phyloP scores from a whole-genome alignment of 2,888 invertebrate genomes.

The Pandemis corylana region DNA sequence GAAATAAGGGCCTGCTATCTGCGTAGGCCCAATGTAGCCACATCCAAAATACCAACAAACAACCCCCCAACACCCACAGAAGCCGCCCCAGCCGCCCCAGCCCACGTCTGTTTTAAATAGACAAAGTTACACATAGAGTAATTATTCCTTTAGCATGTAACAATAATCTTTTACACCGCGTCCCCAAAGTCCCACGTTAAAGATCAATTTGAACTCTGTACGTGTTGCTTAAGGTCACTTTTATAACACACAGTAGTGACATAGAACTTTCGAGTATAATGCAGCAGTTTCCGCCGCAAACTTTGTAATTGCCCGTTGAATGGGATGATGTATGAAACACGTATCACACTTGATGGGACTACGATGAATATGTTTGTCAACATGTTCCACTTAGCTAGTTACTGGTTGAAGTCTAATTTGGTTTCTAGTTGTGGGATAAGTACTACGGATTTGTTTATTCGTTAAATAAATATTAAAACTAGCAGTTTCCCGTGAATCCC shows the following conservation, averaged over 20 bases:
- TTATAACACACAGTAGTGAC: background rate
- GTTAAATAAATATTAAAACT: too few relatives aligned
- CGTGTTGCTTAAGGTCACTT: background rate
- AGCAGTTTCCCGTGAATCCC: too few relatives aligned
- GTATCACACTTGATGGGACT: background rate
- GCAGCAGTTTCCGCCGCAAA: background rate
- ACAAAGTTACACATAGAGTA: constrained; percentile 18
- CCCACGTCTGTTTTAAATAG: constrained; percentile 6
- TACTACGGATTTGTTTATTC: too few relatives aligned
- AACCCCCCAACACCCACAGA: background rate
- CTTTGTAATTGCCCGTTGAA: background rate
- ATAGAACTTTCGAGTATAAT: background rate
- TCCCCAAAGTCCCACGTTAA: background rate
- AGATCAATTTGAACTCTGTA: background rate
- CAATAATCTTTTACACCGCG: background rate
- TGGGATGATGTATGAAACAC: background rate
- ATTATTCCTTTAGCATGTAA: constrained; percentile 15
- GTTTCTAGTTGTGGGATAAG: too few relatives aligned
- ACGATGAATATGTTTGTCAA: background rate
- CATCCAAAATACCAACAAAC: too few relatives aligned
- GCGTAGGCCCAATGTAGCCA: too few relatives aligned
- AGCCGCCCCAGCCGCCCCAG: background rate
- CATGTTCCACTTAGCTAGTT: background rate
- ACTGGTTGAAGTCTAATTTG: background rate
- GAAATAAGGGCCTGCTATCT: too few relatives aligned